Evolutionary conservation across 2,113 vertebrate species (phyloP).

Genomic region (Ahaetulla prasina): DNA sequence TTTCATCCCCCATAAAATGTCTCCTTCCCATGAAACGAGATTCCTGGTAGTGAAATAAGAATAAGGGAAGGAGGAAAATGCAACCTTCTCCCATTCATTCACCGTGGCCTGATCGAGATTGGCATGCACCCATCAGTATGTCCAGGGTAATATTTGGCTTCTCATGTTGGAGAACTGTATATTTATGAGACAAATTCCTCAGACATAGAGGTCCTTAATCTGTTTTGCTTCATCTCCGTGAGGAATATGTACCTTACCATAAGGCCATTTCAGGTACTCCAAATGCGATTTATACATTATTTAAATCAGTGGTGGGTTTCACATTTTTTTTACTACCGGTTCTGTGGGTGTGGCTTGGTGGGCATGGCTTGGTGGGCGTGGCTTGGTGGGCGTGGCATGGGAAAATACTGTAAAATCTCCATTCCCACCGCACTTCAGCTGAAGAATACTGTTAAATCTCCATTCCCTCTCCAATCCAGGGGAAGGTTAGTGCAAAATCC

Average conservation of each 20-base stretch:
- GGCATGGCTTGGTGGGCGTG: no score
- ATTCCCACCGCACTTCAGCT: no score
- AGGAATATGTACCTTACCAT: not conserved
- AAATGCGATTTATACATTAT: no score
- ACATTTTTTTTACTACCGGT: no score
- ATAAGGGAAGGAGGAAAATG: not conserved
- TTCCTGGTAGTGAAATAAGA: not conserved
- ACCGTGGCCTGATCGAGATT: not conserved
- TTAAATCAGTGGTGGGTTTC: no score
- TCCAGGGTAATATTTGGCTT: not conserved
- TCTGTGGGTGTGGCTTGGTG: no score
- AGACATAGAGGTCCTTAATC: not conserved
- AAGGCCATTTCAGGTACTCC: no score
- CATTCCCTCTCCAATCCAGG: no score
- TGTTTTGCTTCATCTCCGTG: not conserved
- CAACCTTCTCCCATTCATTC: not conserved
- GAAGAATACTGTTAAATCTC: no score
- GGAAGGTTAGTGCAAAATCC: no score
- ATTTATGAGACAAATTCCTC: not conserved
- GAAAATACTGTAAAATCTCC: no score
- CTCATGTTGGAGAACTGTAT: not conserved
- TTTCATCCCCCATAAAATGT: not conserved
- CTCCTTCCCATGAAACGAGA: not conserved
- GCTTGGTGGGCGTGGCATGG: no score
- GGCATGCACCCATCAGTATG: not conserved